Conservation (phyloP, 1,140 invertebrate genomes). For the Eupeodes corollae region DNA sequence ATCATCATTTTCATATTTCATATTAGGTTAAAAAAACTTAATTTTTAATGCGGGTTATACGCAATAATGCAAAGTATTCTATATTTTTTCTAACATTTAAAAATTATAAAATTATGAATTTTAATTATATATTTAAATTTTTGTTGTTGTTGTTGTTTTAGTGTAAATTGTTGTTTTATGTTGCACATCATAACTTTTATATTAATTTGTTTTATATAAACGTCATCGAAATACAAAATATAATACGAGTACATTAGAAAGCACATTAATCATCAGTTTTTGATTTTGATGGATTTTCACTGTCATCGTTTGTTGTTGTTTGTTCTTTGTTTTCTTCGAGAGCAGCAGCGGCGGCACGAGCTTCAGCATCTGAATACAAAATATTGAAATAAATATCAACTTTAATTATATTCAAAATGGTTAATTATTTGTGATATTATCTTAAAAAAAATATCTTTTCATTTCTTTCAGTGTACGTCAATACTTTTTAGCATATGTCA, state of each 20-base stretch:
- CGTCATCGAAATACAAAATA: neutral
- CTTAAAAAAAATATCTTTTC: neutral
- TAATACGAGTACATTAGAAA: conserved; percentile 4
- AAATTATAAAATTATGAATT: conserved; percentile 15
- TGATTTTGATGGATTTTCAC: conserved; percentile 7
- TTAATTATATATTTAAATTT: conserved; percentile 6
- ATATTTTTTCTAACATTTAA: conserved; percentile 1
- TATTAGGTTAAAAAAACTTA: no score
- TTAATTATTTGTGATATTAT: neutral
- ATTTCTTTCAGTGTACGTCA: neutral
- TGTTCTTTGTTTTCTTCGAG: conserved; percentile 2
- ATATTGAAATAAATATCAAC: neutral
- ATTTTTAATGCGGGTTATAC: no score
- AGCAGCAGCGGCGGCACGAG: conserved; percentile 3
- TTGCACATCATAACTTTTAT: neutral
- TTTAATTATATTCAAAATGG: neutral
- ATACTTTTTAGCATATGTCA: neutral
- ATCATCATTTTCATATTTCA: no score
- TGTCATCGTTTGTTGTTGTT: conserved; percentile 4
- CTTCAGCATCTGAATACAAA: conserved; percentile 7
- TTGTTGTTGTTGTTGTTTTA: conserved; percentile 2
- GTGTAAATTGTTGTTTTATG: conserved; percentile 3
- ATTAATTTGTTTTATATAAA: neutral
- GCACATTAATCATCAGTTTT: neutral
- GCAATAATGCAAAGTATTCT: neutral